Base-by-base conservation (phyloP, 2,113 vertebrate species). In the Lycocorax pyrrhopterus region DNA sequence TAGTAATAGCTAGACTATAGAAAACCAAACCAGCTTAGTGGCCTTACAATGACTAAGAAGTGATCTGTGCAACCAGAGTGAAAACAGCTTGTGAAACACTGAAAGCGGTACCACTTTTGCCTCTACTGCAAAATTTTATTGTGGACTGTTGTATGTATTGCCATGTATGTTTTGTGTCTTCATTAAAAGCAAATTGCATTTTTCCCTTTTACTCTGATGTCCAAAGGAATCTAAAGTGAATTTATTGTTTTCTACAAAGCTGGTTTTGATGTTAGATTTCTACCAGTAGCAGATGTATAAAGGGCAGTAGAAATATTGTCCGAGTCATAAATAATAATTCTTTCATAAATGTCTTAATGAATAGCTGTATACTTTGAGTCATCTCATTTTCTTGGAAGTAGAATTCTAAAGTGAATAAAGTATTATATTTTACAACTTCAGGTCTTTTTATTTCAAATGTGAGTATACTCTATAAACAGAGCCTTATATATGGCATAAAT, bases 401-500 rank as follows among this genome's bases (percentile, higher is more conserved):
- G 87, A 58, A 66, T 91, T 93, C 75, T 85, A 10, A 88, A 95
- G 60, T 90, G 83, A 95, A 78, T 94, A 91, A 92, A 97, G 73
- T 89, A 86, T 95, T 96, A 43, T 56, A 64, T 93, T 73, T 96
- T 96, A 95, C 84, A 95, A 76, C 78, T 97, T 95, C 53, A 87
- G 23, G 80, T 84, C 94, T 96, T 93, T 90, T 89, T 84, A 59
- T 82, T 96, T 87, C 92, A 95, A 95, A 87, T 94, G 66, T 79
- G 69, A 90, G 47, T 97, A 55, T 94, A 78, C 41, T 96, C 67
- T 84, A 87, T 97, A 96, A 97, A 95, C 55, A 63, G 84, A 94
- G 78, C 84, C 90, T 96, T 93, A 75, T 89, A 66, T 93, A 69
- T 93, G 58, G 83, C 74, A 91, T 96, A 97, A 97, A 97, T 96